Percentiles rank a stretch among this genome's conserved stretches.
Evolutionary conservation across 1,140 invertebrate genomes (phyloP).

Genomic region (Thereuonema tuberculata): DNA sequence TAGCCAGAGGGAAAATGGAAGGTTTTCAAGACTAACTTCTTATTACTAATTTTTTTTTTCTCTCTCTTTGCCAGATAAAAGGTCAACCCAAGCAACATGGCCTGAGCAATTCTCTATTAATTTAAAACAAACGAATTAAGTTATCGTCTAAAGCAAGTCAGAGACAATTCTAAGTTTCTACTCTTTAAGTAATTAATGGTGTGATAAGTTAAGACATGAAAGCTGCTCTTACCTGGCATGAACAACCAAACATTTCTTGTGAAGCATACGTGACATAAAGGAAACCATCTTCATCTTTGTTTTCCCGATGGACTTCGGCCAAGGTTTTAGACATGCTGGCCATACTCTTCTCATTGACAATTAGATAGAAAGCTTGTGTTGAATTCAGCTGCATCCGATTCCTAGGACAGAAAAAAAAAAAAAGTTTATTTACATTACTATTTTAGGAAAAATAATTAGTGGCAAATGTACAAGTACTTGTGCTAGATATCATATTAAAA

Average conservation of each 20-base stretch:
- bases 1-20: no score
- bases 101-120: no score
- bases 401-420: slow-evolving; percentile 17
- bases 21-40: no score
- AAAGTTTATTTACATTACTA: background rate
- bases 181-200: no score
- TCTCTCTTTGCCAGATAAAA: no score
- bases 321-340: slow-evolving; percentile 60
- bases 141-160: no score
- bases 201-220: no score
- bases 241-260: slow-evolving; percentile 64
- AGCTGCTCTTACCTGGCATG: no score
- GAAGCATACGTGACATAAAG: slow-evolving; percentile 74
- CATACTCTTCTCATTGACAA: slow-evolving; percentile 69
- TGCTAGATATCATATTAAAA: background rate
- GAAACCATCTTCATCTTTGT: slow-evolving; percentile 64
- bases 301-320: slow-evolving; percentile 57
- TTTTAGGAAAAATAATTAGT: background rate
- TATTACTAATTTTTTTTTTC: no score
- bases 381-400: slow-evolving; percentile 25
- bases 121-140: no score
- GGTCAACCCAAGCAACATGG: no score
- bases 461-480: background rate
- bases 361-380: slow-evolving; percentile 57
- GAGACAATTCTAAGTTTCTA: no score